Conservation (phyloP, 1,140 invertebrate species). For the Batillaria attramentaria region DNA sequence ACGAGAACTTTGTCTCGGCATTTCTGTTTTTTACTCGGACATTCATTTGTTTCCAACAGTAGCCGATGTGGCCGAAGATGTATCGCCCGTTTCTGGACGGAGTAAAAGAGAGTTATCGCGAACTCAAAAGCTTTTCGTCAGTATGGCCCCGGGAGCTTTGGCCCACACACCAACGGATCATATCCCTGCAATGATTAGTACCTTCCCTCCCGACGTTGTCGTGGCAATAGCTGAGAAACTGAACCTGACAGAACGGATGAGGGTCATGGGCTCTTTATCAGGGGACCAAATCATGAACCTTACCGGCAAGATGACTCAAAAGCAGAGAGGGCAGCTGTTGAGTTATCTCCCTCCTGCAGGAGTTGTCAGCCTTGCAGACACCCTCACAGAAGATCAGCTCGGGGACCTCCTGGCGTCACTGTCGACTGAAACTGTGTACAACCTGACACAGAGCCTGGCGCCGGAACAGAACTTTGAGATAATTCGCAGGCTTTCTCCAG, state of each 20-base stretch:
- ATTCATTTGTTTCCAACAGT: no score
- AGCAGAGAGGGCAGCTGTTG: conserved; percentile 18
- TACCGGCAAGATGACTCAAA: background rate
- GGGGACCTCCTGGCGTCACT: conserved; percentile 6
- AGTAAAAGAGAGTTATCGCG: no score
- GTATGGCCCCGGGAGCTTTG: no score
- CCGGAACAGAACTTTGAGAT: background rate
- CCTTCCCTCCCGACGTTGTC: background rate
- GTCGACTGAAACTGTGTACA: background rate
- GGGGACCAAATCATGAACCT: conserved; percentile 11
- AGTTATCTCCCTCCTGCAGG: conserved; percentile 14
- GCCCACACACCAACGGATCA: no score
- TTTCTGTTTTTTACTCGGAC: no score
- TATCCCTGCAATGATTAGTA: background rate
- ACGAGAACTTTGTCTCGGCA: no score
- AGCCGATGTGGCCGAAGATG: no score
- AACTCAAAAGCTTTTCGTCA: no score
- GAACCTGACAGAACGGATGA: conserved; percentile 1
- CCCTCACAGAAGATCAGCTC: background rate
- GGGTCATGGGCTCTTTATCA: background rate
- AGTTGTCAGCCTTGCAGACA: conserved; percentile 8
- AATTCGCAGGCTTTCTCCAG: background rate
- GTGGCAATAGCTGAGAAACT: background rate
- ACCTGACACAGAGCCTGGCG: background rate
- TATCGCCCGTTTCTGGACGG: no score